These are phyloP conservation scores for Campaea margaritaria DNA, from an alignment of 2,888 invertebrate species.

Conservation along the genomic window DNA sequence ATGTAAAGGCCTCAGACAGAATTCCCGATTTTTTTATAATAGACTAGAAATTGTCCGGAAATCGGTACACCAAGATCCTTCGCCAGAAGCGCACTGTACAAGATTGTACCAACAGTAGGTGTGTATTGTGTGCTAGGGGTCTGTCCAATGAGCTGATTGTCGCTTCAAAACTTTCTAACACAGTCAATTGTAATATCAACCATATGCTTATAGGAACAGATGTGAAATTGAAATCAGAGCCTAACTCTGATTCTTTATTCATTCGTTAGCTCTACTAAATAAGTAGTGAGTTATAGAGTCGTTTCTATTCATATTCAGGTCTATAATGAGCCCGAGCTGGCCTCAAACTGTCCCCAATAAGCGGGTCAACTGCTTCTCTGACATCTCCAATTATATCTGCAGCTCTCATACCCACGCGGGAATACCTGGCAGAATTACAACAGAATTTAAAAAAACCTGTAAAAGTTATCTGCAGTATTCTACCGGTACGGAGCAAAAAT, in stretches of 20 bases:
- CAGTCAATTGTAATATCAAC: too few species aligned
- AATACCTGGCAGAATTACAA: background rate
- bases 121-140: too few species aligned
- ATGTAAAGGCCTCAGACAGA: background rate
- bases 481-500: background rate
- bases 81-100: background rate
- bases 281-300: background rate
- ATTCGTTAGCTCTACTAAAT: too few species aligned
- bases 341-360: slow-evolving; percentile 12
- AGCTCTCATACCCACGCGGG: background rate
- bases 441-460: background rate
- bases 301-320: slow-evolving; percentile 1
- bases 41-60: too few species aligned
- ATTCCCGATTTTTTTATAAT: background rate
- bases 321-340: slow-evolving; percentile 15
- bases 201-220: too few species aligned
- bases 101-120: too few species aligned
- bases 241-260: too few species aligned
- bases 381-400: slow-evolving; percentile 16
- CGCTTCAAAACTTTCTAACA: too few species aligned
- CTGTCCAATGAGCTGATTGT: too few species aligned
- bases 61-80: too few species aligned
- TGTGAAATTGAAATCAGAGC: too few species aligned
- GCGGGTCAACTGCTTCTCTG: slow-evolving; percentile 10
- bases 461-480: background rate